phyloP scores from a whole-genome alignment of 2,888 invertebrate genomes.

The Cataglyphis rosenhaueri region DNA sequence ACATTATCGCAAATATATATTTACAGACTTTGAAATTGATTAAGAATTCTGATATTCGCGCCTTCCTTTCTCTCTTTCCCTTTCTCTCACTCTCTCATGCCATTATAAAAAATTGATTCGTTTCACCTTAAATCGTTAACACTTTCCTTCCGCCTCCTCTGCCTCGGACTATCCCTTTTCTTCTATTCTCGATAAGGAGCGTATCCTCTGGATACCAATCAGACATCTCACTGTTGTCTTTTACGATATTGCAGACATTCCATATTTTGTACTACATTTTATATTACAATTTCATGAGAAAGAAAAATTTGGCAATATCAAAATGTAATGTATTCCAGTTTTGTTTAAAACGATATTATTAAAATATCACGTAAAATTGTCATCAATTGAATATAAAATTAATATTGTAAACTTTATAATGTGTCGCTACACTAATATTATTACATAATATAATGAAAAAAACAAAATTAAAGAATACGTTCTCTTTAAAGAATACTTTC shows the following conservation, averaged over 20 bases:
- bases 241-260: background rate
- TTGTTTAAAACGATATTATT: background rate
- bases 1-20: constrained; percentile 34
- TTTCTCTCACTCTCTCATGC: constrained; percentile 56
- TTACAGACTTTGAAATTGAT: constrained; percentile 66
- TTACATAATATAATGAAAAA: background rate
- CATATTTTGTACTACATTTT: constrained; percentile 13
- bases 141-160: constrained; percentile 59
- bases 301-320: background rate
- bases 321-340: background rate
- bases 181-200: constrained; percentile 20
- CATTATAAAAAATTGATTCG: constrained; percentile 77
- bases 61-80: constrained; percentile 40
- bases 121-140: constrained; percentile 67
- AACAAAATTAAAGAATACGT: background rate
- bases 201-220: constrained; percentile 19
- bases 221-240: background rate
- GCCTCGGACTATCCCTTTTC: constrained; percentile 35
- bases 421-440: background rate
- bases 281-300: constrained; percentile 10
- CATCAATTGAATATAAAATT: background rate
- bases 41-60: constrained; percentile 72
- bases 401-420: background rate
- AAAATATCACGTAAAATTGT: background rate
- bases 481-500: background rate